phyloP scores from a whole-genome alignment of 23 tunicate genomes.

The Styela clava region DNA sequence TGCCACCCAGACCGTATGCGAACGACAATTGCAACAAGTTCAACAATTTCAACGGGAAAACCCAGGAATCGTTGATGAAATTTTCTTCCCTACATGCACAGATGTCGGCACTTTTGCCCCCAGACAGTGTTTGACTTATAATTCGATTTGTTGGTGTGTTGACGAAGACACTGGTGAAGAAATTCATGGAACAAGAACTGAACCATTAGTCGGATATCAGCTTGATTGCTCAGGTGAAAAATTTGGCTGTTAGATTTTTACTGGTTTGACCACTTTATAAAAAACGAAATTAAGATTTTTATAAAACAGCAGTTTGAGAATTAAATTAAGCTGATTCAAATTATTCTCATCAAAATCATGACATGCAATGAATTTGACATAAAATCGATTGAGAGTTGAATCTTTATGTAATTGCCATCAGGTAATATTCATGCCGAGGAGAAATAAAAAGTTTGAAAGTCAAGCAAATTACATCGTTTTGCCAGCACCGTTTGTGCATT shows the following conservation, averaged over 20 bases:
- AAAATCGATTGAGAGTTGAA: no score
- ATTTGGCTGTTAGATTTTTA: background rate
- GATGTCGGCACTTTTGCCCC: constrained; percentile 46
- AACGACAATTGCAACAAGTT: constrained; percentile 18
- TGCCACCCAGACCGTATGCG: constrained; percentile 17
- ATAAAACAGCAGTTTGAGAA: background rate
- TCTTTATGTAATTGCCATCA: no score
- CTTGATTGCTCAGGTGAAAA: constrained; percentile 57
- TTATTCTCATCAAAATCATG: no score
- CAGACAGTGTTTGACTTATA: constrained; percentile 56
- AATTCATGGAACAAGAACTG: constrained; percentile 41
- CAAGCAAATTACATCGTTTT: no score
- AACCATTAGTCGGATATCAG: constrained; percentile 29
- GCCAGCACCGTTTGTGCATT: no score
- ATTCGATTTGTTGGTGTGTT: constrained; percentile 72
- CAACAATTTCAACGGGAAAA: constrained; percentile 1
- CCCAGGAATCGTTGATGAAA: constrained; percentile 40
- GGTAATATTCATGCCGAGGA: no score
- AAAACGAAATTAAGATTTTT: no score
- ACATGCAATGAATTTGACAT: no score
- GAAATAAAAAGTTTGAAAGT: no score
- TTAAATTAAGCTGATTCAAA: no score
- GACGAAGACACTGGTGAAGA: constrained; percentile 51
- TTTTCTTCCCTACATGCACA: constrained; percentile 44
- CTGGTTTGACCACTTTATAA: no score